These are phyloP conservation scores for Pilophorus perplexus DNA, from an alignment of 2,888 invertebrate species.

Conservation along the genomic window DNA sequence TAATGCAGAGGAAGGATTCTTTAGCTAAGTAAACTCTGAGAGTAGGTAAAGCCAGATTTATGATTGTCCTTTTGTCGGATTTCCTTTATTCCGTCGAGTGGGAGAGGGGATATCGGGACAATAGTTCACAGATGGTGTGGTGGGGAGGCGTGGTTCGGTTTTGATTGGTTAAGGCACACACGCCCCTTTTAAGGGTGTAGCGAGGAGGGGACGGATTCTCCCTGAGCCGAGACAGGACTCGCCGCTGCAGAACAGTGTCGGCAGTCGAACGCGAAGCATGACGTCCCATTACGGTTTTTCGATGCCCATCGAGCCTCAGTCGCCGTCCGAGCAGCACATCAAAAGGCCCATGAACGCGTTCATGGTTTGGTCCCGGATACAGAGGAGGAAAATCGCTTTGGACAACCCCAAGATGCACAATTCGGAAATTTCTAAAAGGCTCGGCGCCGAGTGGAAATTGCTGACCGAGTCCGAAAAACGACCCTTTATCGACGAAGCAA, in stretches of 20 bases:
- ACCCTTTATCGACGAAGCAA: constrained; percentile 94
- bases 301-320: constrained; percentile 46
- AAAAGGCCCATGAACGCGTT: constrained; percentile 98
- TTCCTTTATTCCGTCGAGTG: constrained; percentile 38
- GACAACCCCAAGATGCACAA: constrained; percentile 94
- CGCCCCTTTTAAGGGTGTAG: constrained; percentile 40
- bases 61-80: constrained; percentile 47
- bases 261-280: constrained; percentile 35
- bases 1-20: constrained; percentile 22
- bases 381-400: constrained; percentile 86
- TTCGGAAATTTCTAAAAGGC: constrained; percentile 83
- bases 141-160: constrained; percentile 42
- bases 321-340: constrained; percentile 68
- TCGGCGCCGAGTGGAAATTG: constrained; percentile 92
- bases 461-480: constrained; percentile 82
- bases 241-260: constrained; percentile 38
- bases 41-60: constrained; percentile 47
- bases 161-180: constrained; percentile 41
- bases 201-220: constrained; percentile 28
- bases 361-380: constrained; percentile 94
- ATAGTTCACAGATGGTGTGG: constrained; percentile 27
- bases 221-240: too few relatives aligned
- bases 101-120: constrained; percentile 29
- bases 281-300: constrained; percentile 45
- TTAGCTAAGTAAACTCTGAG: constrained; percentile 38